phyloP scores from a whole-genome alignment of 1,140 invertebrate species.

The Tigriopus japonicus region DNA sequence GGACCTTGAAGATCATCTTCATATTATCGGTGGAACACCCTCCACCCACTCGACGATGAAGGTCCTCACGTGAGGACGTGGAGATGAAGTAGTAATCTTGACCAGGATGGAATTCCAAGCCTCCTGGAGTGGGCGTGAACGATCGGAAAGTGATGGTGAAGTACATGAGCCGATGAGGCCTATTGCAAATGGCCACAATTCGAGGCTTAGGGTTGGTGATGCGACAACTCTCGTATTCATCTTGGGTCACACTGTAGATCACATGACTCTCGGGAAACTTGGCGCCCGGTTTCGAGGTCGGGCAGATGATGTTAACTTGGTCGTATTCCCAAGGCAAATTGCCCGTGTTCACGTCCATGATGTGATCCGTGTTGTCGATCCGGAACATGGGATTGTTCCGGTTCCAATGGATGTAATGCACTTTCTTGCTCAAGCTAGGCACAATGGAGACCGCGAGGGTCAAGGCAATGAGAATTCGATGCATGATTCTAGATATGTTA shows the following conservation, averaged over 20 bases:
- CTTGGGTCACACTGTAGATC: conserved; percentile 44
- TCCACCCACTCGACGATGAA: conserved; percentile 71
- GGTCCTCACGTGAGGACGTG: conserved; percentile 70
- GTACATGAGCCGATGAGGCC: conserved; percentile 79
- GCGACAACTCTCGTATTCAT: conserved; percentile 83
- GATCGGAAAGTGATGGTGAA: conserved; percentile 90
- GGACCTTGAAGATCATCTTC: conserved; percentile 84
- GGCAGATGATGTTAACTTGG: conserved; percentile 88
- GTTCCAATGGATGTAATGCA: conserved; percentile 21
- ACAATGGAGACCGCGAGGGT: too few relatives aligned
- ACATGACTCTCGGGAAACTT: conserved; percentile 3
- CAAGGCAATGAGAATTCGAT: too few relatives aligned
- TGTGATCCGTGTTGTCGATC: conserved; percentile 91
- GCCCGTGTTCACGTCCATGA: conserved; percentile 85
- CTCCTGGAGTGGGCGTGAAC: conserved; percentile 83
- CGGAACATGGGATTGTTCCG: conserved; percentile 52
- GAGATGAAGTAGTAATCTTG: conserved; percentile 92
- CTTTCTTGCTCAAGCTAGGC: neutral
- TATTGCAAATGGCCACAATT: conserved; percentile 86
- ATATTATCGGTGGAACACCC: conserved; percentile 78
- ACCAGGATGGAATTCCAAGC: conserved; percentile 77
- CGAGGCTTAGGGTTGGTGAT: conserved; percentile 81
- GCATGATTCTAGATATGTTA: too few relatives aligned
- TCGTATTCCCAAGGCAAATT: conserved; percentile 87
- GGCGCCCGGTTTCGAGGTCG: conserved; percentile 64